Percentiles rank a stretch among this genome's conserved stretches.
Conservation (phyloP, 2,797 vertebrate genomes). For the Chaetodon trifasciatus region DNA sequence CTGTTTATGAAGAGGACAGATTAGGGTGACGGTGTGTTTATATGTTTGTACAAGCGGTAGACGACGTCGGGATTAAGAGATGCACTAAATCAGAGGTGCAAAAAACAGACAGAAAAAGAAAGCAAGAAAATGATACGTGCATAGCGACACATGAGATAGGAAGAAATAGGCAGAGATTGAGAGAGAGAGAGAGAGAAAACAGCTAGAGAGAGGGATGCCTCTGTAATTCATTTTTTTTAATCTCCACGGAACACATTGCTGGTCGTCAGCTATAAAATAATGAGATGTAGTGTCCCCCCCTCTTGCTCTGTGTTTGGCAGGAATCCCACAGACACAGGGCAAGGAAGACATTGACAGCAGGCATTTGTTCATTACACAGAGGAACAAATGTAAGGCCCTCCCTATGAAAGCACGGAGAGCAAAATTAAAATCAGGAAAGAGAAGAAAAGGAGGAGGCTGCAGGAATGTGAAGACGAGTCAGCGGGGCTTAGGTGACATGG, state of each 20-base stretch:
- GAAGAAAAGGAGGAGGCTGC: constrained; percentile 4
- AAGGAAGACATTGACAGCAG: constrained; percentile 72
- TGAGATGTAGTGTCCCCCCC: constrained; percentile 65
- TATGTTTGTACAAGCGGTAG: background rate
- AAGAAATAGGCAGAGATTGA: constrained; percentile 30
- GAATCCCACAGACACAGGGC: constrained; percentile 66
- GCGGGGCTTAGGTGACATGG: constrained; percentile 32
- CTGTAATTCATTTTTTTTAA: constrained; percentile 72
- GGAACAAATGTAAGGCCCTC: constrained; percentile 71
- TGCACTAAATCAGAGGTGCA: constrained; percentile 26
- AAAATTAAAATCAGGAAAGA: constrained; percentile 54
- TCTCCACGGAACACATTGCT: constrained; percentile 73
- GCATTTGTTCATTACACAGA: constrained; percentile 73
- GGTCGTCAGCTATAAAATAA: constrained; percentile 78
- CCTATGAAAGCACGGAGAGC: constrained; percentile 44
- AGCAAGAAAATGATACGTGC: constrained; percentile 29
- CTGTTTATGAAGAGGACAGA: constrained; percentile 21
- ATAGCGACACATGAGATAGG: constrained; percentile 16
- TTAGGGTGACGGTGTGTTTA: constrained; percentile 2
- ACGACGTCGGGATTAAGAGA: constrained; percentile 9
- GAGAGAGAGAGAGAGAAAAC: constrained; percentile 10
- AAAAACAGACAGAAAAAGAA: constrained; percentile 13
- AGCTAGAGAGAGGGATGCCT: constrained; percentile 31
- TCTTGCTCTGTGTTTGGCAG: constrained; percentile 70
- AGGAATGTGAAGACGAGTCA: constrained; percentile 30